Evolutionary conservation across 2,113 vertebrate species (phyloP).

Genomic region (Plecturocebus donacophilus): DNA sequence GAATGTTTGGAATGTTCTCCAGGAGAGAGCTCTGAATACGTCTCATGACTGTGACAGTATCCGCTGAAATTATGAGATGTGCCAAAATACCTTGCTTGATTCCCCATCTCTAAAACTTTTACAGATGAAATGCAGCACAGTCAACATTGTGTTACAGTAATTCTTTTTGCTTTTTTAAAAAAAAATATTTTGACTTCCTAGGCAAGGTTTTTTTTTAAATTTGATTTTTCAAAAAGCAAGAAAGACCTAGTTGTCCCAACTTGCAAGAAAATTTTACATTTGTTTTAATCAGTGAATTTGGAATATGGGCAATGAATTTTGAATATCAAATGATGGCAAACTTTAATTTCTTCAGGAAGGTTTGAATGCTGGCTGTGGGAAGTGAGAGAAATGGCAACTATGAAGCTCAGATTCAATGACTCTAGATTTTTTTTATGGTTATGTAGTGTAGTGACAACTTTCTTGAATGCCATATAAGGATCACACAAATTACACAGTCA

Average conservation of each 20-base stretch:
- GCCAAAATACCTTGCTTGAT: neutral
- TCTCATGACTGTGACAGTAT: neutral
- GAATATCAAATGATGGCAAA: neutral
- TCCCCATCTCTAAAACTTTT: slow-evolving; percentile 2
- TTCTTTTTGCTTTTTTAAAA: neutral
- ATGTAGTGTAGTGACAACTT: neutral
- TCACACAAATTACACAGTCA: slow-evolving; percentile 78
- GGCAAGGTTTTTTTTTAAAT: neutral
- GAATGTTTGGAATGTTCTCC: neutral
- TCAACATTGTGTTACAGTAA: neutral
- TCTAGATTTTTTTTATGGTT: slow-evolving; percentile 40
- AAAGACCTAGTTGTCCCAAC: neutral
- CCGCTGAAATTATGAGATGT: neutral
- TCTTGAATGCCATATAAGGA: slow-evolving; percentile 78
- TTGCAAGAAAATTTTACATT: neutral
- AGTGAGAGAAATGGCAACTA: neutral
- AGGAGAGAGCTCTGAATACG: neutral
- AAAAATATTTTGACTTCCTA: neutral
- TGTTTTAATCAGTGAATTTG: neutral
- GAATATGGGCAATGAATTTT: neutral
- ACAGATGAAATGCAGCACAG: neutral
- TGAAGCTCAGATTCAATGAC: slow-evolving; percentile 8
- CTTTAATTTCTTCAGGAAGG: neutral
- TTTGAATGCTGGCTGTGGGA: neutral
- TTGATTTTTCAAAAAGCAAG: neutral